Evolutionary conservation across 2,797 vertebrate species (phyloP).

Genomic region (Pangasius krempfi): DNA sequence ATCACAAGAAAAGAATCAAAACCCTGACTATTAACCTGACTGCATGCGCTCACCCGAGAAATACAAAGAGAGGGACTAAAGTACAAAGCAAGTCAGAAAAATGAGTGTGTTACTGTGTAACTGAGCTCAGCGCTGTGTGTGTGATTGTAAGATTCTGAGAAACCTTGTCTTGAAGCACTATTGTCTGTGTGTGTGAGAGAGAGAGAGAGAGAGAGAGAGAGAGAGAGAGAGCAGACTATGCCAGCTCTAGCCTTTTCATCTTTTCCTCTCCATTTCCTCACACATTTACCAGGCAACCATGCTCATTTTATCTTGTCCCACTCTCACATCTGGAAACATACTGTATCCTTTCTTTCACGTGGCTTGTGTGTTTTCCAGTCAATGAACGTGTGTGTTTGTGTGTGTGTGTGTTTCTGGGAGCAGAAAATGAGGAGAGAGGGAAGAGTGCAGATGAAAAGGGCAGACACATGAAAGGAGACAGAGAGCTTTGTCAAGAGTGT

Average conservation of each 20-base stretch:
- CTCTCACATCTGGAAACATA: constrained; percentile 12
- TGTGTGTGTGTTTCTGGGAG: constrained; percentile 10
- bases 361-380: constrained; percentile 8
- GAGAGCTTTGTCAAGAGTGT: constrained; percentile 38
- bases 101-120: constrained; percentile 12
- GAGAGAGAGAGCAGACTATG: background rate
- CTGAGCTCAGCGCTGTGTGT: background rate
- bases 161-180: background rate
- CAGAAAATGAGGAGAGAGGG: constrained; percentile 15
- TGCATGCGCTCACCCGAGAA: background rate
- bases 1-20: constrained; percentile 19
- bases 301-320: constrained; percentile 20
- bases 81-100: constrained; percentile 6
- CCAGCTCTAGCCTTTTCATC: constrained; percentile 19
- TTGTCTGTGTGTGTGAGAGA: background rate
- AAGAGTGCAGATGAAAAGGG: constrained; percentile 48
- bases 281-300: constrained; percentile 13
- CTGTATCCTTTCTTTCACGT: background rate
- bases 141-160: background rate
- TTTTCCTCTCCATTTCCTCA: constrained; percentile 18
- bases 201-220: background rate
- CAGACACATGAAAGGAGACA: constrained; percentile 48
- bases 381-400: background rate
- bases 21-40: constrained; percentile 12
- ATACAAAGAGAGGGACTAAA: constrained; percentile 3